phyloP scores from a whole-genome alignment of 2,888 invertebrate species.

The Protophormia terraenovae region DNA sequence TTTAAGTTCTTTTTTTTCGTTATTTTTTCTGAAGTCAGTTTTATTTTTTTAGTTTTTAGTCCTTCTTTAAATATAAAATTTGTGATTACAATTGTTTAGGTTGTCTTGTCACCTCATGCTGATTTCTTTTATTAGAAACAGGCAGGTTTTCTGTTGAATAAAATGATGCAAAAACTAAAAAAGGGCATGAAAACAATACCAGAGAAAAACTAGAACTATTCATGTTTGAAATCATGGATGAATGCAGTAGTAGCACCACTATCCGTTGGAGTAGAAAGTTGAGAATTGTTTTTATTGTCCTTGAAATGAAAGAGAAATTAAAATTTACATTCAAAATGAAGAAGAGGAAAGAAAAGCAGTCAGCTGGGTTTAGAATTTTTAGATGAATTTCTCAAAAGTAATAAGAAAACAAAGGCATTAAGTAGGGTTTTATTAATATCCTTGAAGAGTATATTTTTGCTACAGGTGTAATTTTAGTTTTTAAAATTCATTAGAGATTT shows the following conservation, averaged over 20 bases:
- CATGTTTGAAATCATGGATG: constrained; percentile 40
- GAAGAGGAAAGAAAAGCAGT: background rate
- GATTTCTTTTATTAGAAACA: constrained; percentile 52
- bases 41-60: constrained; percentile 17
- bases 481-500: background rate
- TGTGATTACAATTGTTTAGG: constrained; percentile 53
- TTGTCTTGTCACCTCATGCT: constrained; percentile 65
- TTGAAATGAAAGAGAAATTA: constrained; percentile 63
- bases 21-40: background rate
- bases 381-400: background rate
- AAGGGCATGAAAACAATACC: too few relatives aligned
- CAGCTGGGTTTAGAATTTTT: background rate
- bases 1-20: background rate
- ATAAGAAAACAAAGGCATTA: background rate
- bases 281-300: constrained; percentile 55
- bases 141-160: constrained; percentile 20
- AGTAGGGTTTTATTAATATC: background rate
- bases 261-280: constrained; percentile 32
- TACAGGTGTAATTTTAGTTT: constrained; percentile 1
- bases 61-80: constrained; percentile 8
- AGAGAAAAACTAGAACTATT: constrained; percentile 34
- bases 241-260: constrained; percentile 10
- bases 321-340: constrained; percentile 39
- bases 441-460: background rate
- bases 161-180: constrained; percentile 8